Evolutionary conservation across 2,113 vertebrate genomes (phyloP).

Genomic region (Paramisgurnus dabryanus): DNA sequence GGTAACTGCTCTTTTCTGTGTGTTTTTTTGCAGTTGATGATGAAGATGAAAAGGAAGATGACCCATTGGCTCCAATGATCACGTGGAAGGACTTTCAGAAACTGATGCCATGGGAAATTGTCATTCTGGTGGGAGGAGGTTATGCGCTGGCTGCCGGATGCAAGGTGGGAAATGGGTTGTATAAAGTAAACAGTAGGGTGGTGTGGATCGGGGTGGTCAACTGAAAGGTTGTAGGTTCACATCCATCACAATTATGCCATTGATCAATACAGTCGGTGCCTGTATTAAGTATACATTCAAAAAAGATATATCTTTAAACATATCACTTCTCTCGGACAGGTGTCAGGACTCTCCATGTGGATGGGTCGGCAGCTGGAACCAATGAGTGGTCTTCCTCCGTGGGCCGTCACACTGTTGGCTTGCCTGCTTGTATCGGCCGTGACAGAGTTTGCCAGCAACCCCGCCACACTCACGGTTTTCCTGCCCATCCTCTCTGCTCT

Average conservation of each 20-base stretch:
- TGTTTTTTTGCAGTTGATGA: constrained; percentile 25
- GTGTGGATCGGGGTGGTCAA: no score
- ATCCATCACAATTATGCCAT: no score
- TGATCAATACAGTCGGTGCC: no score
- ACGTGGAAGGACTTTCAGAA: constrained; percentile 98
- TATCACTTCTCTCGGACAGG: constrained; percentile 54
- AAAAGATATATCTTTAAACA: no score
- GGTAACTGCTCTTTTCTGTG: not conserved
- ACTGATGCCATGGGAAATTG: constrained; percentile 99
- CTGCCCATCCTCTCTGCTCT: constrained; percentile 93
- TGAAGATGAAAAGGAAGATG: constrained; percentile 58
- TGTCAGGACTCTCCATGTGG: constrained; percentile 93
- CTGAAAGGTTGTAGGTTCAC: no score
- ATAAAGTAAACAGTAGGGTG: no score
- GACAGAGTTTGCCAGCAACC: constrained; percentile 97
- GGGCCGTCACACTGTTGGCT: constrained; percentile 91
- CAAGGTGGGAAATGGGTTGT: constrained; percentile 77
- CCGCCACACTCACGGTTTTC: constrained; percentile 96
- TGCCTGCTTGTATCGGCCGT: constrained; percentile 93
- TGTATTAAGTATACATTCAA: no score
- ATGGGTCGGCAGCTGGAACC: constrained; percentile 94
- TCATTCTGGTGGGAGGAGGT: constrained; percentile 96
- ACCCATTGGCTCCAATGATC: constrained; percentile 85
- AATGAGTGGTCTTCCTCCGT: constrained; percentile 91
- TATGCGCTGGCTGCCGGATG: constrained; percentile 96